These are phyloP conservation scores for Aproaerema taeniolella DNA, from an alignment of 2,888 invertebrate species.

Conservation along the genomic window DNA sequence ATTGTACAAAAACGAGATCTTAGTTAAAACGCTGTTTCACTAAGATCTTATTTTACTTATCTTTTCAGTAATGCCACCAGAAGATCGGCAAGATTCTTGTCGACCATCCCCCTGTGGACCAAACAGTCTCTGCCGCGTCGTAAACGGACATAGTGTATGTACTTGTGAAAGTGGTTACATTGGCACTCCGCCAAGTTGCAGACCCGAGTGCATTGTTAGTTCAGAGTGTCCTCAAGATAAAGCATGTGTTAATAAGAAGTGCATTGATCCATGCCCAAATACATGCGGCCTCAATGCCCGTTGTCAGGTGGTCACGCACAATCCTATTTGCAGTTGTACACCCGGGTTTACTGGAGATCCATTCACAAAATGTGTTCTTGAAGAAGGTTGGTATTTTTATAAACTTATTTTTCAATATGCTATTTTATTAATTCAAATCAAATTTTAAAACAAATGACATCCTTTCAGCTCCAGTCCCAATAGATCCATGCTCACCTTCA, in stretches of 20 bases:
- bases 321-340: constrained; percentile 91
- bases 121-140: constrained; percentile 86
- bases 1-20: too few relatives aligned
- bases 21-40: too few relatives aligned
- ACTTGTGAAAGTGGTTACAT: constrained; percentile 86
- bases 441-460: too few relatives aligned
- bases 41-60: too few relatives aligned
- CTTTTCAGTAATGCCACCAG: constrained; percentile 33
- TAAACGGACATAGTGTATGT: constrained; percentile 88
- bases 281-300: constrained; percentile 89
- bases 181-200: constrained; percentile 87
- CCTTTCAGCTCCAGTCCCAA: constrained; percentile 30
- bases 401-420: too few relatives aligned
- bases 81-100: constrained; percentile 77
- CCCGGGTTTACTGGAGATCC: constrained; percentile 89
- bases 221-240: constrained; percentile 88
- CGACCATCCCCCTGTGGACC: constrained; percentile 91
- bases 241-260: constrained; percentile 89
- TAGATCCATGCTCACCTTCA: constrained; percentile 86
- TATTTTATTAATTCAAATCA: not conserved
- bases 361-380: constrained; percentile 81
- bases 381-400: constrained; percentile 78
- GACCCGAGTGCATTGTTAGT: constrained; percentile 90
- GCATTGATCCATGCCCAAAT: constrained; percentile 88
- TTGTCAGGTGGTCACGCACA: constrained; percentile 90